Evolutionary conservation across 2,888 invertebrate genomes (phyloP).

Genomic region (Drosophila anomalata): DNA sequence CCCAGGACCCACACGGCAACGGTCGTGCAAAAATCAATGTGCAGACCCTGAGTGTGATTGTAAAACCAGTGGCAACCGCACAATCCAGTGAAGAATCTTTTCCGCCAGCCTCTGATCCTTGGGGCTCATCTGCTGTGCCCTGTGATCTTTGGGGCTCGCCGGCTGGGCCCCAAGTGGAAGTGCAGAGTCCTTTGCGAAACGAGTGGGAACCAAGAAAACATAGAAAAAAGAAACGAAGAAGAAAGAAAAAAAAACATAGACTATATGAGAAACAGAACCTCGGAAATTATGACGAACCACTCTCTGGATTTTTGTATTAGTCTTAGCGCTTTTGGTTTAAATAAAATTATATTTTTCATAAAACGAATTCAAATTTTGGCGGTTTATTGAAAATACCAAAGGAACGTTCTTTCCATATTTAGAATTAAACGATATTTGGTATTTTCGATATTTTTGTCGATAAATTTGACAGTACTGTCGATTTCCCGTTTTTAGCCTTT

Average conservation of each 20-base stretch:
- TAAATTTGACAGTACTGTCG: no score
- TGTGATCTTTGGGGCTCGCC: neutral
- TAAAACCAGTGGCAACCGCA: neutral
- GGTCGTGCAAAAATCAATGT: constrained; percentile 2
- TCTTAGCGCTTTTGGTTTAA: neutral
- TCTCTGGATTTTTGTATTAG: neutral
- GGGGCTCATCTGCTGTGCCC: neutral
- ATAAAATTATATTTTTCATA: constrained; percentile 2
- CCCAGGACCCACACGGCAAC: neutral
- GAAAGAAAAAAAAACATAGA: constrained; percentile 1
- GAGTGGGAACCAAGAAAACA: neutral
- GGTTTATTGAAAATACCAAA: neutral
- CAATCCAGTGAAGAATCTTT: neutral
- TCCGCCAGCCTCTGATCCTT: neutral
- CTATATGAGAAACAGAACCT: neutral
- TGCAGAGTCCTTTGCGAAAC: neutral
- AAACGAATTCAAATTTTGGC: neutral
- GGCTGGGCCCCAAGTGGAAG: neutral
- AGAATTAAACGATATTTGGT: no score
- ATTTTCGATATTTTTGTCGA: no score
- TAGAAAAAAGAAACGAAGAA: neutral
- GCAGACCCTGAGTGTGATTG: constrained; percentile 4
- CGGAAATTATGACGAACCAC: neutral
- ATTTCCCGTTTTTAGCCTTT: no score
- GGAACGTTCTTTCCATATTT: neutral